Evolutionary conservation across 2,888 invertebrate species (phyloP).

Genomic region (Heteromyza rotundicornis): DNA sequence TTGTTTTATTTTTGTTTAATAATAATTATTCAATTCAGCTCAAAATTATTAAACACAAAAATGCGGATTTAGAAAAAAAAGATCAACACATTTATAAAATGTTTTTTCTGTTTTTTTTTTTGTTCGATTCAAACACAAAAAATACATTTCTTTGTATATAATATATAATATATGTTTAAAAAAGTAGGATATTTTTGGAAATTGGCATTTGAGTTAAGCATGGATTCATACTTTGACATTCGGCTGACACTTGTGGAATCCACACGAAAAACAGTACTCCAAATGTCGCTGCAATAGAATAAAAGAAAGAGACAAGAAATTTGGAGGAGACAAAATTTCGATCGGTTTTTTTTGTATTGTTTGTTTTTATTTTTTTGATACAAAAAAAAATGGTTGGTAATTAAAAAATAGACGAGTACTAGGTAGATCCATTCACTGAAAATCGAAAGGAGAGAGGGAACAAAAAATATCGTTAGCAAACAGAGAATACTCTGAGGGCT

Average conservation of each 20-base stretch:
- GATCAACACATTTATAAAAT: constrained; percentile 5
- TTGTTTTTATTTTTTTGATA: too few relatives aligned
- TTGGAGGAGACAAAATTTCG: constrained; percentile 45
- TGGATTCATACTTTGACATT: constrained; percentile 69
- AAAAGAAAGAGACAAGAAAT: constrained; percentile 49
- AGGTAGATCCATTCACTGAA: too few relatives aligned
- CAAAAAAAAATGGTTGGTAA: too few relatives aligned
- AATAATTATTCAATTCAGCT: constrained; percentile 22
- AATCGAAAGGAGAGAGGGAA: too few relatives aligned
- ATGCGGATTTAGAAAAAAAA: constrained; percentile 17
- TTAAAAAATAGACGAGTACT: too few relatives aligned
- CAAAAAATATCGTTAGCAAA: too few relatives aligned
- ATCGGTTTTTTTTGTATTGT: too few relatives aligned
- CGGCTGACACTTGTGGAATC: constrained; percentile 65
- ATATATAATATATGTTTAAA: too few relatives aligned
- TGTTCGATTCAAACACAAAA: constrained; percentile 7
- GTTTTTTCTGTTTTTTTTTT: constrained; percentile 2
- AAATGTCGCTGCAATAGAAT: constrained; percentile 61
- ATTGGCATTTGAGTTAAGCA: constrained; percentile 24
- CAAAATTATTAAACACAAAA: constrained; percentile 20
- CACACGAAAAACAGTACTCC: constrained; percentile 63
- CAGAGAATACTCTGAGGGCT: too few relatives aligned
- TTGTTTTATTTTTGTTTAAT: too few relatives aligned
- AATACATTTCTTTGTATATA: constrained; percentile 27
- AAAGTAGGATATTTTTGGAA: constrained; percentile 13